These are phyloP conservation scores for Fringilla coelebs DNA, from an alignment of 2,797 vertebrate species.

Conservation along the genomic window DNA sequence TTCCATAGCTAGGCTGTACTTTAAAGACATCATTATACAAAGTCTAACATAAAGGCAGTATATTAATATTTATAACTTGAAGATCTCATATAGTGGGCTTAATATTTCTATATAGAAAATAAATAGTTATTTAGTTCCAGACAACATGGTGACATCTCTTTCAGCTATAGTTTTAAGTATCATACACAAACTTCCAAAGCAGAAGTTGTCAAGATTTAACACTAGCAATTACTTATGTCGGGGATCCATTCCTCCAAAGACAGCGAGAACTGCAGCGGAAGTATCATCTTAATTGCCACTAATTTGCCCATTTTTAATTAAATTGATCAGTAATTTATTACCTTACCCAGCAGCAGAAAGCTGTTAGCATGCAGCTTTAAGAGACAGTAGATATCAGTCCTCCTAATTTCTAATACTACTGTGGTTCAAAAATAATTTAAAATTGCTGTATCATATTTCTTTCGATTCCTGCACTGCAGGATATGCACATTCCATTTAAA, in stretches of 20 bases:
- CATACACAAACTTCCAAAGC: slow-evolving; percentile 68
- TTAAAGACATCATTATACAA: slow-evolving; percentile 27
- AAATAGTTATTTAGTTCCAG: slow-evolving; percentile 64
- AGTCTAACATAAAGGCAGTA: slow-evolving; percentile 47
- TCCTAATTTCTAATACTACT: slow-evolving; percentile 16
- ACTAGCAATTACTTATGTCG: slow-evolving; percentile 76
- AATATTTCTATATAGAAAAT: slow-evolving; percentile 66
- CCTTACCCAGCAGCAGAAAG: slow-evolving; percentile 35
- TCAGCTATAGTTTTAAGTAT: slow-evolving; percentile 73
- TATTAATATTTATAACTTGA: slow-evolving; percentile 62
- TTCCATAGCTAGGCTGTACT: slow-evolving; percentile 39
- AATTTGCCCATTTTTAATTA: slow-evolving; percentile 75
- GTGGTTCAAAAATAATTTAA: slow-evolving; percentile 17
- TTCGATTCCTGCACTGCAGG: neutral
- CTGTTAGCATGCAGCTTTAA: slow-evolving; percentile 36
- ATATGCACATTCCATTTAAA: slow-evolving; percentile 9
- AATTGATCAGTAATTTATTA: slow-evolving; percentile 72
- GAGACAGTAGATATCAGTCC: neutral
- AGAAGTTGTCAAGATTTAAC: slow-evolving; percentile 74
- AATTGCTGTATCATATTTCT: neutral
- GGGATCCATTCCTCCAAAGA: slow-evolving; percentile 72
- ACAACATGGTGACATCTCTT: slow-evolving; percentile 73
- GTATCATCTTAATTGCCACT: slow-evolving; percentile 73
- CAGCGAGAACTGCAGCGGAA: slow-evolving; percentile 62
- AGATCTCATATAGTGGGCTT: slow-evolving; percentile 59